A percentile compares a stretch with the other conserved stretches of the same genome.
Conservation (phyloP, 2,888 invertebrate species). For the Phalera bucephala region DNA sequence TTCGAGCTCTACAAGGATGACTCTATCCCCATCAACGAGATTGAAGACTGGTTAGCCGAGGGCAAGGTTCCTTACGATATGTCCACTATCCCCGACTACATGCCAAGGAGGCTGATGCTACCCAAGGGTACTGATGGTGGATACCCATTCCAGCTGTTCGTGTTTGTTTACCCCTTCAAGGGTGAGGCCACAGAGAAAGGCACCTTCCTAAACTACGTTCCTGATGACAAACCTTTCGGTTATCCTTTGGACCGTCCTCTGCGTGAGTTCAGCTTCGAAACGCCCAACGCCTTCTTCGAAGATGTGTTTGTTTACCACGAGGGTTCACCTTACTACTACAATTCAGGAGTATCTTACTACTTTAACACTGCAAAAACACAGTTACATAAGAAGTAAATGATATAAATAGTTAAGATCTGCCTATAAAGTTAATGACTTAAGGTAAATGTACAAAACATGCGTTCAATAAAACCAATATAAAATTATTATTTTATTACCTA, state of each 20-base stretch:
- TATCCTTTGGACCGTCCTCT: conserved; percentile 84
- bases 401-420: neutral
- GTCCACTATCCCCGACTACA: conserved; percentile 79
- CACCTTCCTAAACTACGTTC: conserved; percentile 43
- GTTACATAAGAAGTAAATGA: neutral
- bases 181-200: conserved; percentile 58
- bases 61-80: conserved; percentile 76
- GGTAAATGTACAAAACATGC: neutral
- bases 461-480: conserved; percentile 13
- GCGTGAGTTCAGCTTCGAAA: conserved; percentile 63
- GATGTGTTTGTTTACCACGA: conserved; percentile 82
- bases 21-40: conserved; percentile 81
- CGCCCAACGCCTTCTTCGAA: conserved; percentile 84
- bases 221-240: conserved; percentile 79
- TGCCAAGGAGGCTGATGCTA: conserved; percentile 87
- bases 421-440: neutral
- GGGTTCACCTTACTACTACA: conserved; percentile 25
- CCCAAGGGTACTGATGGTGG: conserved; percentile 88
- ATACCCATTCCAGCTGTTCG: conserved; percentile 85
- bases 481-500: too few relatives aligned
- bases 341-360: conserved; percentile 33
- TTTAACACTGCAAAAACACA: neutral
- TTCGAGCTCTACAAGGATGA: conserved; percentile 85
- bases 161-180: conserved; percentile 82
- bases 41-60: conserved; percentile 83